These are phyloP conservation scores for Pterobdella sp. DNA, from an alignment of 2,888 invertebrate genomes.

Conservation along the genomic window DNA sequence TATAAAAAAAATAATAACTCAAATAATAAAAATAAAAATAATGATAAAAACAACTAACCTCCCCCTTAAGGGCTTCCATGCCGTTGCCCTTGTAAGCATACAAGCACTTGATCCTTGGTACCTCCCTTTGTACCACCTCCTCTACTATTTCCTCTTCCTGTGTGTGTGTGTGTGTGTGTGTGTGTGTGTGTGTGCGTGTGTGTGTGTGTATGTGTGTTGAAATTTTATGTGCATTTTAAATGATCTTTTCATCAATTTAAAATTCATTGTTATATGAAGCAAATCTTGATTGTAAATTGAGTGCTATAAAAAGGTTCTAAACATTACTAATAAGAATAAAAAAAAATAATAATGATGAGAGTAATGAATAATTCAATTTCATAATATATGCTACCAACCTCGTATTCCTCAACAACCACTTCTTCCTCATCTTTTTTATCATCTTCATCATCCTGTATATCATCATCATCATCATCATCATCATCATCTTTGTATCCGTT, in stretches of 20 bases:
- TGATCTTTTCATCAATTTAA: background rate
- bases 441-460: background rate
- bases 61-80: constrained; percentile 81
- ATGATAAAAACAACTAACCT: constrained; percentile 53
- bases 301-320: background rate
- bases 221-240: background rate
- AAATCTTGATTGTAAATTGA: background rate
- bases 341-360: background rate
- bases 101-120: constrained; percentile 70
- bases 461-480: constrained; percentile 4
- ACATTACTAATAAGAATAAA: background rate
- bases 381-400: constrained; percentile 67
- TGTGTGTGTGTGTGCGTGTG: constrained; percentile 14
- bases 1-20: no score
- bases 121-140: constrained; percentile 74
- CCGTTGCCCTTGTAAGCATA: constrained; percentile 88
- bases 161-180: constrained; percentile 6
- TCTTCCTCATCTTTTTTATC: constrained; percentile 35
- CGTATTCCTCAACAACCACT: constrained; percentile 59
- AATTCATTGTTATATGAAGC: background rate
- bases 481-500: constrained; percentile 13
- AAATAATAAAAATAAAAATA: no score
- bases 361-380: constrained; percentile 61
- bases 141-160: constrained; percentile 74
- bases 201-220: background rate